phyloP scores from a whole-genome alignment of 2,797 vertebrate genomes.

The Xenentodon cancila region DNA sequence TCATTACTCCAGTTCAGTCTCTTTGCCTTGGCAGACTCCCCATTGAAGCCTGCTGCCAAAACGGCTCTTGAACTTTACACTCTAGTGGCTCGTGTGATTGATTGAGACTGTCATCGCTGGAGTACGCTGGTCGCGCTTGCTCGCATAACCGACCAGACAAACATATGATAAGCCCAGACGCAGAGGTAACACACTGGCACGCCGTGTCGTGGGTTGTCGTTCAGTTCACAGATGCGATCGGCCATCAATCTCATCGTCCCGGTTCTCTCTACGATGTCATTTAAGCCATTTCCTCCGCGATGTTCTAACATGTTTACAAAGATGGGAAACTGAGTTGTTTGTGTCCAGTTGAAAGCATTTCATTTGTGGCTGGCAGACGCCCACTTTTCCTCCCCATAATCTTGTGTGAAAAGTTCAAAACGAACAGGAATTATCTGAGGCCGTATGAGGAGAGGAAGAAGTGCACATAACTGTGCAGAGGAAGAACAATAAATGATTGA shows the following conservation, averaged over 20 bases:
- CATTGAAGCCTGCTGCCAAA: constrained; percentile 60
- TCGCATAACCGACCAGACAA: constrained; percentile 35
- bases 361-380: constrained; percentile 26
- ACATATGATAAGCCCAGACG: constrained; percentile 54
- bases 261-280: neutral
- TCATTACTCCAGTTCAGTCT: constrained; percentile 67
- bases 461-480: neutral
- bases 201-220: constrained; percentile 31
- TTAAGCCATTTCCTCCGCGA: too few relatives aligned
- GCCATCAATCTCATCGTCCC: constrained; percentile 37
- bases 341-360: constrained; percentile 32
- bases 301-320: too few relatives aligned
- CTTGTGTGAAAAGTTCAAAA: constrained; percentile 37
- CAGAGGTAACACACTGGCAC: constrained; percentile 34
- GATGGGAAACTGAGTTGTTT: constrained; percentile 15
- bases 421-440: constrained; percentile 29
- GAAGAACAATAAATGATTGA: constrained; percentile 16
- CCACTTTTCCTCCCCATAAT: constrained; percentile 28
- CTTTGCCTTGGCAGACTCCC: constrained; percentile 65
- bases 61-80: constrained; percentile 65
- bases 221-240: constrained; percentile 38
- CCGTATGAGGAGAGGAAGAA: constrained; percentile 17
- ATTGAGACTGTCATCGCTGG: constrained; percentile 67
- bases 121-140: constrained; percentile 43
- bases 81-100: constrained; percentile 68